phyloP scores from a whole-genome alignment of 53 echinoderm and acorn worm species.

The Glandiceps talaboti region DNA sequence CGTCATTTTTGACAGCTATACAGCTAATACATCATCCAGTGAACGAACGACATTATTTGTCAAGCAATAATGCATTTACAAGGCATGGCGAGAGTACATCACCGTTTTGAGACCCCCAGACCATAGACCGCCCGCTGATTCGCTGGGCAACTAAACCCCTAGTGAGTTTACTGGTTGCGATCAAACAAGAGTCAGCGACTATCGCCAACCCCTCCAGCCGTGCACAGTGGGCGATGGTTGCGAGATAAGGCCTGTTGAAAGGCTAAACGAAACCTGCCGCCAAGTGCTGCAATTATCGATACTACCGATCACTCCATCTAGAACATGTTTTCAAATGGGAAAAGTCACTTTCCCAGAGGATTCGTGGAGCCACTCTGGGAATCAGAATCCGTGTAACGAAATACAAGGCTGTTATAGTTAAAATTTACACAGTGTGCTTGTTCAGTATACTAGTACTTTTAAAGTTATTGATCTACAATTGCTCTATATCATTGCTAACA shows the following conservation, averaged over 20 bases:
- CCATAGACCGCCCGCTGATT: not conserved
- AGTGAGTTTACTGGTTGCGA: not conserved
- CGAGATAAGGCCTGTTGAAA: not conserved
- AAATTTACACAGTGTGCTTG: too few relatives aligned
- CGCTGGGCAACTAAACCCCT: not conserved
- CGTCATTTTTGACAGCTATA: too few relatives aligned
- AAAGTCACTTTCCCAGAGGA: not conserved
- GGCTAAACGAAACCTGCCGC: not conserved
- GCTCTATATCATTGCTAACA: too few relatives aligned
- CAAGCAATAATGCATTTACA: not conserved
- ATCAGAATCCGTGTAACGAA: not conserved
- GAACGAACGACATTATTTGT: too few relatives aligned
- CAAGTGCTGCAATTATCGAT: not conserved
- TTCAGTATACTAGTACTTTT: too few relatives aligned
- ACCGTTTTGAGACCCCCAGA: not conserved
- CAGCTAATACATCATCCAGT: too few relatives aligned
- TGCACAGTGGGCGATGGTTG: not conserved
- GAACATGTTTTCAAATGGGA: not conserved
- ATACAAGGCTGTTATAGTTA: too few relatives aligned
- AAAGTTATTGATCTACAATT: too few relatives aligned
- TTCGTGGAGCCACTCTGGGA: not conserved
- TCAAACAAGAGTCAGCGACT: not conserved
- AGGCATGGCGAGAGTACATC: not conserved
- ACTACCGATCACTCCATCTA: not conserved
- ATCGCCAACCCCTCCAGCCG: not conserved